Evolutionary conservation across 2,797 vertebrate genomes (phyloP).

Genomic region (Phylloscopus collybita): DNA sequence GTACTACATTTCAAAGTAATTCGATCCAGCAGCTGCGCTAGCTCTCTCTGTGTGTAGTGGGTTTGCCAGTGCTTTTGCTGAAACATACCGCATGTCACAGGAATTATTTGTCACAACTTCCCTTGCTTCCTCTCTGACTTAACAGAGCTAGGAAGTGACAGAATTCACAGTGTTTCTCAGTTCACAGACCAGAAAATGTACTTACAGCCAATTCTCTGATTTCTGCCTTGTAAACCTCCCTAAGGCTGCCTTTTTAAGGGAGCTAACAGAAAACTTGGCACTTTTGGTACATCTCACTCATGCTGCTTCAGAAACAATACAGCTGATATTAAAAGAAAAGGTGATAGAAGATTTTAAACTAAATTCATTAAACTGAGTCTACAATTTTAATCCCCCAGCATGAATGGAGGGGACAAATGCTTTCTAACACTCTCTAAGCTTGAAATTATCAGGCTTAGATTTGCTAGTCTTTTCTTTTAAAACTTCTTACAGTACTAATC

Average conservation of each 20-base stretch:
- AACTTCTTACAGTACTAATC: neutral
- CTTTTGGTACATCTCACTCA: neutral
- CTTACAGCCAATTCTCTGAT: neutral
- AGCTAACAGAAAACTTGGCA: neutral
- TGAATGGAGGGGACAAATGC: neutral
- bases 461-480: neutral
- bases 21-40: neutral
- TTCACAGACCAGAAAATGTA: neutral
- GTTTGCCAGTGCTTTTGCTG: neutral
- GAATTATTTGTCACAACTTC: neutral
- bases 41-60: rapidly evolving
- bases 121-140: neutral
- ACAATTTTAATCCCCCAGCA: neutral
- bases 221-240: neutral
- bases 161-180: neutral
- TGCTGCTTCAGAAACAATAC: neutral
- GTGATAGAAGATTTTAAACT: neutral
- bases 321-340: neutral
- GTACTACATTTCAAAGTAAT: neutral
- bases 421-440: neutral
- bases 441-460: neutral
- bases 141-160: neutral
- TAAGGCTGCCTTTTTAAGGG: neutral
- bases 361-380: neutral
- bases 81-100: neutral